Evolutionary conservation across 2,888 invertebrate species (phyloP).

Genomic region (Polydrusus cervinus): DNA sequence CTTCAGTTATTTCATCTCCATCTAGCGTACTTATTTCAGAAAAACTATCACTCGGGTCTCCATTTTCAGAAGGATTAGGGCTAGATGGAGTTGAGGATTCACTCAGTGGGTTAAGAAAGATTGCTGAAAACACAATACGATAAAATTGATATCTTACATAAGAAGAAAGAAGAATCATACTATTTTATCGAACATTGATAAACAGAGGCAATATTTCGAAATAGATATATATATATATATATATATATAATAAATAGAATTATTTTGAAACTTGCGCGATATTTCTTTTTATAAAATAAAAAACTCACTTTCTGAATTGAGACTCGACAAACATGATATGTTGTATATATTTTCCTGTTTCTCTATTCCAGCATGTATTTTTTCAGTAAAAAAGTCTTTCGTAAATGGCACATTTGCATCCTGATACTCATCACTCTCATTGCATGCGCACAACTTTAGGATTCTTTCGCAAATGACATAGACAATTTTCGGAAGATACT

Average conservation of each 20-base stretch:
- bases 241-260: no score
- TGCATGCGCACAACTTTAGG: slow-evolving; percentile 80
- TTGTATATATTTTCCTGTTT: slow-evolving; percentile 67
- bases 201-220: no score
- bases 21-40: slow-evolving; percentile 66
- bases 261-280: neutral
- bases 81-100: slow-evolving; percentile 63
- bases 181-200: no score
- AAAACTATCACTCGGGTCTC: slow-evolving; percentile 62
- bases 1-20: slow-evolving; percentile 72
- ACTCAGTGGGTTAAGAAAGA: slow-evolving; percentile 60
- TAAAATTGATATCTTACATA: no score
- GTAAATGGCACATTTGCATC: slow-evolving; percentile 76
- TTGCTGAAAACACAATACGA: slow-evolving; percentile 55
- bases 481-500: slow-evolving; percentile 87
- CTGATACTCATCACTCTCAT: slow-evolving; percentile 74
- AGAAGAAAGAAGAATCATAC: no score
- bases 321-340: slow-evolving; percentile 64
- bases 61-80: slow-evolving; percentile 66
- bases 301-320: slow-evolving; percentile 64
- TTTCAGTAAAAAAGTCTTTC: slow-evolving; percentile 73
- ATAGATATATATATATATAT: no score
- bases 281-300: neutral
- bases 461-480: slow-evolving; percentile 86
- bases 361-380: slow-evolving; percentile 62